phyloP scores from a whole-genome alignment of 2,888 invertebrate species.

The Dorcus parallelipipedus region DNA sequence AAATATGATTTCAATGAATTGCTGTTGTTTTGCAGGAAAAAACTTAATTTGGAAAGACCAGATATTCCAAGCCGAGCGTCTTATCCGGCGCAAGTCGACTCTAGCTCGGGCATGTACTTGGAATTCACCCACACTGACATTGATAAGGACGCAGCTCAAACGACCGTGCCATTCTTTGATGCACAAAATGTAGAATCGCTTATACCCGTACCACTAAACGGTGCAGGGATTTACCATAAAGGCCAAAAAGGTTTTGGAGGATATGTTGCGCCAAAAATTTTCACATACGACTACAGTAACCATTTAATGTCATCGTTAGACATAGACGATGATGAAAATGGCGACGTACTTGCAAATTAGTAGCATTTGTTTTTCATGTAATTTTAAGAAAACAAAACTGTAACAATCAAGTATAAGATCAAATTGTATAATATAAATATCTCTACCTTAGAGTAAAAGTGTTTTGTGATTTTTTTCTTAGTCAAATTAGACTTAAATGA shows the following conservation, averaged over 20 bases:
- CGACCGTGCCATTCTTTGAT: constrained; percentile 57
- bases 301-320: constrained; percentile 14
- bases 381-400: no score
- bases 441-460: no score
- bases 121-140: constrained; percentile 51
- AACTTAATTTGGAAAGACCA: not conserved
- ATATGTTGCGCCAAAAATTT: constrained; percentile 51
- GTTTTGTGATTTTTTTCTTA: no score
- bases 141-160: constrained; percentile 53
- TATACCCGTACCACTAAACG: constrained; percentile 50
- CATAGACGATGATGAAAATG: not conserved
- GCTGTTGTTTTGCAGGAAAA: not conserved
- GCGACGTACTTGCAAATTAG: no score
- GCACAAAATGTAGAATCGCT: constrained; percentile 50
- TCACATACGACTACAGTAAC: constrained; percentile 48
- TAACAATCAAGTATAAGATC: no score
- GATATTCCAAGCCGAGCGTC: constrained; percentile 29
- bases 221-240: constrained; percentile 55
- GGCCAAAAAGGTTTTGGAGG: constrained; percentile 52
- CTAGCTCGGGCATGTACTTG: constrained; percentile 45
- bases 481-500: no score
- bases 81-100: not conserved
- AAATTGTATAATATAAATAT: no score
- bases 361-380: no score
- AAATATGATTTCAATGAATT: not conserved